Percentiles rank a stretch among this genome's conserved stretches.
phyloP scores from a whole-genome alignment of 2,797 vertebrate genomes.

The Thunnus albacares region DNA sequence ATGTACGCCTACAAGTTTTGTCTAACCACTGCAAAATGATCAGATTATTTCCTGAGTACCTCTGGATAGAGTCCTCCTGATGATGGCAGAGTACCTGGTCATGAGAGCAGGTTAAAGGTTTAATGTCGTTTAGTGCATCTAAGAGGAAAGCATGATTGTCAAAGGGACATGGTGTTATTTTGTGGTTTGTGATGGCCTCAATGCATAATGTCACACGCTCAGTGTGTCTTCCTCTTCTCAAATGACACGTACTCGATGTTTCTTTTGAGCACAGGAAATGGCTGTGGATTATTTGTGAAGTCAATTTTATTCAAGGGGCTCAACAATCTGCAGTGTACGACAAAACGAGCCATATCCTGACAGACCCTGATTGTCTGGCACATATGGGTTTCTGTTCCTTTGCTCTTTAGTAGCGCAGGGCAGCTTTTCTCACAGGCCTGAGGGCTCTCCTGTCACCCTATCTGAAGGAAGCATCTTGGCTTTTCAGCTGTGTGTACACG shows the following conservation, averaged over 20 bases:
- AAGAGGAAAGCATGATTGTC: neutral
- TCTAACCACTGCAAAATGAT: neutral
- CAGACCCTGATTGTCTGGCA: no score
- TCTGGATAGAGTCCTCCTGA: neutral
- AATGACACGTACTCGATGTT: no score
- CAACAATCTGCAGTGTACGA: no score
- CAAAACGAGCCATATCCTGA: no score
- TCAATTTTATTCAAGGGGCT: no score
- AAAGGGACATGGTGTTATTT: conserved; percentile 18
- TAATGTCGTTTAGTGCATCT: neutral
- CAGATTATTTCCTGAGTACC: neutral
- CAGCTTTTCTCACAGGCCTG: conserved; percentile 8
- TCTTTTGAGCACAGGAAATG: conserved; percentile 15
- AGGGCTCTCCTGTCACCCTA: neutral
- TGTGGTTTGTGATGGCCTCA: conserved; percentile 15
- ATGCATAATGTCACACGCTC: neutral
- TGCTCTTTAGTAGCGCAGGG: neutral
- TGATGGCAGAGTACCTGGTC: neutral
- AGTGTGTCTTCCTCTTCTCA: no score
- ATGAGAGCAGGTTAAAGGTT: neutral
- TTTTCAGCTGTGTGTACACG: neutral
- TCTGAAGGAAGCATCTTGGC: neutral
- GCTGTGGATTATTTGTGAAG: neutral
- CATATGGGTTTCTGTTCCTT: neutral
- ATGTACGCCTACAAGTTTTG: neutral